Evolutionary conservation across 37 sponge, comb jelly and placozoan species (phyloP), one percentile per base, ranked within the genome.

Genomic region (Halichondria panicea): DNA sequence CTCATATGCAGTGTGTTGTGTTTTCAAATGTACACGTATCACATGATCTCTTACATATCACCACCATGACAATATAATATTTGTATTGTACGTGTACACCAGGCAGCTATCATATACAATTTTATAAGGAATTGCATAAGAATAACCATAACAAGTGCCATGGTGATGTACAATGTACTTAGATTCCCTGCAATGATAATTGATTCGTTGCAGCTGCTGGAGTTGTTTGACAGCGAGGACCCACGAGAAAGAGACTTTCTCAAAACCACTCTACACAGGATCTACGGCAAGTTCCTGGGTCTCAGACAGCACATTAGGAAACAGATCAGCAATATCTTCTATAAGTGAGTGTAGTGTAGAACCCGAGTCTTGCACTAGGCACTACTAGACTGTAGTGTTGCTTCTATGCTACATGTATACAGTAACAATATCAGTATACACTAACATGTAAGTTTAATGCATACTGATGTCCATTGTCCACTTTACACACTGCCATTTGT

Each of bases 281-380:
- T 98, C 55, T 98, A 98, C 72, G 99, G 96, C 25, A 98, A 98
- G 67, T 98, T 98, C 50, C 86, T 98, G 7, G 94, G 94, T 27
- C 96, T 98, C 22, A 65, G 99, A 32, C 94, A 93, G 0, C 94
- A 90, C 81, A 92, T 98, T 15, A 65, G 99, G 18, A 92, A 89
- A 77, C 96, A 98, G 37, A 98, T 98, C 62, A 98, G 91, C 84
- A 87, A 95, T 63, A 98, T 98, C 54, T 98, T 98, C 77, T 89
- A 88, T 21, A 53, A 83, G 89, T 93, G 33, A 71, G 77, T 25
- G 50, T 39, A 33, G 0, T 11, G n/a, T 55, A 35, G n/a, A 31
- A 55, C 8, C 19, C 22, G 15, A 27, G 77, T 12, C 43, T 18
- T 18, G 11, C 52, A 48, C 13, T 48, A 15, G 52, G 52, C 15